These are phyloP conservation scores for Cottoperca gobio DNA, from an alignment of 2,797 vertebrate species.

Conservation along the genomic window DNA sequence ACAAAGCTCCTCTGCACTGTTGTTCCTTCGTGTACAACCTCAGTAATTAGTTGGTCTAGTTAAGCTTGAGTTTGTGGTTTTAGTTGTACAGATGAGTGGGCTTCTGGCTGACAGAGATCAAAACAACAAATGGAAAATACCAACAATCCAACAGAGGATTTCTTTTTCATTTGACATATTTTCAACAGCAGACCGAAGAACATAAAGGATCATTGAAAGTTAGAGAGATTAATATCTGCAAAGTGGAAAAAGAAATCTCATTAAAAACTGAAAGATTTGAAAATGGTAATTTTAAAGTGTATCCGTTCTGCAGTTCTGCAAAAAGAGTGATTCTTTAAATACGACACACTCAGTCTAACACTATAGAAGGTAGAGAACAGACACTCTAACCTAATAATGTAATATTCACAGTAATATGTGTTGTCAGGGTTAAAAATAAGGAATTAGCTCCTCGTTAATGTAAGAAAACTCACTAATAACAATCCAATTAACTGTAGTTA, in stretches of 20 bases:
- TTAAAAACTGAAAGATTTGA: too few relatives aligned
- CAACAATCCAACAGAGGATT: too few relatives aligned
- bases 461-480: constrained; percentile 19
- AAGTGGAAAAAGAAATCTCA: too few relatives aligned
- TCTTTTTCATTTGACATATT: too few relatives aligned
- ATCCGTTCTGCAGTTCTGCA: not conserved
- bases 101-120: too few relatives aligned
- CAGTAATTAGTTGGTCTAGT: not conserved
- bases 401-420: not conserved
- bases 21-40: not conserved
- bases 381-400: not conserved
- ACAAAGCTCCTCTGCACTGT: not conserved
- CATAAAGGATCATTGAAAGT: not conserved
- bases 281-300: too few relatives aligned
- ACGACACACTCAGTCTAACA: not conserved
- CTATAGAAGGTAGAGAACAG: not conserved
- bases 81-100: too few relatives aligned
- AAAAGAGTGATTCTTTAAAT: not conserved
- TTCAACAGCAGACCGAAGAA: too few relatives aligned
- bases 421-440: not conserved
- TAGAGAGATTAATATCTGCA: too few relatives aligned
- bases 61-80: not conserved
- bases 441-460: not conserved
- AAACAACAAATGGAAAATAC: not conserved
- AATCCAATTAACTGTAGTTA: constrained; percentile 6